Evolutionary conservation across 1,140 invertebrate species (phyloP), one percentile per base, ranked within the genome.

Genomic region (Probaryconus sp.): DNA sequence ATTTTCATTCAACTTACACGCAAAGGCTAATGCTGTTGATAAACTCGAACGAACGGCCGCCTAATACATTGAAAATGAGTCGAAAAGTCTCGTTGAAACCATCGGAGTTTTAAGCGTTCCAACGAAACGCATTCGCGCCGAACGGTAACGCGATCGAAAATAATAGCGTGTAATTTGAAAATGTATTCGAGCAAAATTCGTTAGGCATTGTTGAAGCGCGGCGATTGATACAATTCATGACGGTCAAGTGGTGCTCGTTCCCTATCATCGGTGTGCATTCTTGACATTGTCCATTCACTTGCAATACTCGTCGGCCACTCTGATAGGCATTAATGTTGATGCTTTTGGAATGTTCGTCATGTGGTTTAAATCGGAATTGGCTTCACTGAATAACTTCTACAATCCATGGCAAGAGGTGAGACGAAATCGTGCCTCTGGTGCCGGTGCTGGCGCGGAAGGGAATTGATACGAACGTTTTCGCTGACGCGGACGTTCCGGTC

Each of bases 401-500:
- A n/a, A 26, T 5, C 42, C 20, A 26, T 17, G 13, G 43, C 43
- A 47, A 16, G 43, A 40, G 33, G 18, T 6, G 50, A 53, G 50
- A 51, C 33, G 33, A 51, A 51, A 51, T 51, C 31, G 48, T 17
- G 48, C 16, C 33, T 37, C 16, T 30, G 51, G 38, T 20, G 9
- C 16, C 18, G 51, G 38, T 20, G 9, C 14, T 60, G 50, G 53
- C 28, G 38, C 21, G 56, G 45, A 45, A 63, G 35, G 21, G 48
- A 60, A 69, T 69, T 64, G 72, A 69, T 75, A 69, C 31, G 58
- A 60, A 40, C 51, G 30, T 75, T 75, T 61, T 55, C 38, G 76
- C 76, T 78, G 76, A 78, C 71, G 55, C 42, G 42, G 71, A 56
- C 48, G 51, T 63, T 73, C 20, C 56, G 55, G 70, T 45, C 67